phyloP scores from a whole-genome alignment of 2,113 vertebrate genomes.

The Rhagologus leucostigma region DNA sequence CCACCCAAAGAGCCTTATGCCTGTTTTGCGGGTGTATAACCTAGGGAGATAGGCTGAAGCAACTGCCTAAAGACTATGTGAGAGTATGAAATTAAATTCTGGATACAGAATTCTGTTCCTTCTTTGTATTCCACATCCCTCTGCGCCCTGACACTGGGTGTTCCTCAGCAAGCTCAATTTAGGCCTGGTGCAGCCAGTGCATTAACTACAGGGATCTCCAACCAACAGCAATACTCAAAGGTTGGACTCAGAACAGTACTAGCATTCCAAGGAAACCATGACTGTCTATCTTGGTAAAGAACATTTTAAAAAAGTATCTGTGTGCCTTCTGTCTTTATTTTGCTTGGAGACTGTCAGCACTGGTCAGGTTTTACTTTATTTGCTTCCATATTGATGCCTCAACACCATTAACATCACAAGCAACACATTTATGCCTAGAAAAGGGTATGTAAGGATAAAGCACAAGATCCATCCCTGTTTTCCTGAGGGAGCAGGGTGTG shows the following conservation, averaged over 20 bases:
- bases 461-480: neutral
- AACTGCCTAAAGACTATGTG: neutral
- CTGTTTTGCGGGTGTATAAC: neutral
- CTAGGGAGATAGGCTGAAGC: neutral
- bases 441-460: neutral
- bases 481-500: neutral
- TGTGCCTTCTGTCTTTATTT: neutral
- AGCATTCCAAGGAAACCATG: neutral
- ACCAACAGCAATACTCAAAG: neutral
- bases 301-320: neutral
- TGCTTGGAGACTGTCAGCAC: neutral
- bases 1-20: neutral
- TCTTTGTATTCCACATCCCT: neutral
- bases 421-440: neutral
- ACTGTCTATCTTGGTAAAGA: neutral
- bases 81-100: neutral
- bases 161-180: neutral
- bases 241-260: neutral
- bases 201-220: neutral
- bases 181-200: neutral
- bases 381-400: neutral
- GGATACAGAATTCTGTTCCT: neutral
- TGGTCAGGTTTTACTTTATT: neutral
- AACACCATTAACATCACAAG: neutral
- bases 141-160: neutral